Evolutionary conservation across 2,888 invertebrate species (phyloP).

Genomic region (Meiosimyza platycephala): DNA sequence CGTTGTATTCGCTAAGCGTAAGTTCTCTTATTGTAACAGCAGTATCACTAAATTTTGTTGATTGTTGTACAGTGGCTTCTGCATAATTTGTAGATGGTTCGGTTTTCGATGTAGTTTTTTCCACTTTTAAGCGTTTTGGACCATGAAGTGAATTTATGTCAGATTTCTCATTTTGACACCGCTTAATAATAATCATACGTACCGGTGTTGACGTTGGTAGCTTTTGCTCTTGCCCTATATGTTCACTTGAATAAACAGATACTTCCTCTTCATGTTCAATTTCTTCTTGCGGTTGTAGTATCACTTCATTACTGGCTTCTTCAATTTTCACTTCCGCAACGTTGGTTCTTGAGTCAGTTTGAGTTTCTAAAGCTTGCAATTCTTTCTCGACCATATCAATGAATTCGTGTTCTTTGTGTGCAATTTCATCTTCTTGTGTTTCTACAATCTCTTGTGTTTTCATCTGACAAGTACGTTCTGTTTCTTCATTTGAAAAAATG

Average conservation of each 20-base stretch:
- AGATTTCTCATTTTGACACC: constrained; percentile 9
- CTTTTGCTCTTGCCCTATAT: not conserved
- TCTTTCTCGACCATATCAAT: constrained; percentile 46
- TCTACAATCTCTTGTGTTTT: constrained; percentile 21
- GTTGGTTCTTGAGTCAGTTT: too few relatives aligned
- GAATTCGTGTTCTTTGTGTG: constrained; percentile 46
- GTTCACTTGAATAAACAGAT: not conserved
- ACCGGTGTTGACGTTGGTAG: constrained; percentile 4
- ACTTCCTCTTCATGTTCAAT: constrained; percentile 8
- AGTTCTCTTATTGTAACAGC: constrained; percentile 22
- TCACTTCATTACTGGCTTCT: not conserved
- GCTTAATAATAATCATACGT: constrained; percentile 12
- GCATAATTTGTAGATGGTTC: not conserved
- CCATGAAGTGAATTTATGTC: not conserved
- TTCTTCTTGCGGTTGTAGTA: constrained; percentile 16
- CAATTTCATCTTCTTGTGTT: constrained; percentile 39
- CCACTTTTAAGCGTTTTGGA: constrained; percentile 28
- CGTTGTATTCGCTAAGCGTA: constrained; percentile 43
- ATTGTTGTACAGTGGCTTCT: not conserved
- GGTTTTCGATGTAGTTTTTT: not conserved
- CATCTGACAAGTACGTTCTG: constrained; percentile 2
- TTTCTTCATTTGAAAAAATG: not conserved
- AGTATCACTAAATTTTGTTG: not conserved
- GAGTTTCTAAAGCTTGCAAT: constrained; percentile 41
- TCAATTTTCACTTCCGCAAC: constrained; percentile 19